A percentile compares a stretch with the other conserved stretches of the same genome.
These are phyloP conservation scores for Larimichthys crocea DNA, from an alignment of 2,113 vertebrate species.

Conservation along the genomic window DNA sequence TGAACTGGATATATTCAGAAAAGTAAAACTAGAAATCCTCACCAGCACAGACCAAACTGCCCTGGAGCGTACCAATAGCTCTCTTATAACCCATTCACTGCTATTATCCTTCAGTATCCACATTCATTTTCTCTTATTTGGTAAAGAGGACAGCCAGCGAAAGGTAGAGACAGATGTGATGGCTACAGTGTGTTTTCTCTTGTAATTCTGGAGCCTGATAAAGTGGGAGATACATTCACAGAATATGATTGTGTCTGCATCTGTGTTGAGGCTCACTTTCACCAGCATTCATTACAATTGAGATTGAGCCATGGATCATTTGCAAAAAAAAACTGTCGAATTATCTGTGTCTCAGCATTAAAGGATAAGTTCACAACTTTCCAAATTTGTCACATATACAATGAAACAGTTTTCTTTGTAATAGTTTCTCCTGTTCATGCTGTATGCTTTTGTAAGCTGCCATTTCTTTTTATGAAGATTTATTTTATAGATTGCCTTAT, in stretches of 20 bases:
- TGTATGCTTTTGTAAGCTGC: no score
- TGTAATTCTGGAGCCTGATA: background rate
- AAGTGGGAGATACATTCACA: background rate
- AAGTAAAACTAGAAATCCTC: background rate
- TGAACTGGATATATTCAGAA: background rate
- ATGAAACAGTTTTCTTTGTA: no score
- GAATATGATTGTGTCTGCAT: background rate
- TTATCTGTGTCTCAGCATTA: background rate
- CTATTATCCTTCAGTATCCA: background rate
- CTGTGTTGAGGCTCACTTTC: background rate
- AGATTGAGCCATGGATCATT: background rate
- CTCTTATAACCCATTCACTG: conserved; percentile 2
- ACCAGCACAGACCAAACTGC: background rate
- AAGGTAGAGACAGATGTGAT: background rate
- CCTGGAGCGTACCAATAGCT: conserved; percentile 20
- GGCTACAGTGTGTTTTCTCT: background rate
- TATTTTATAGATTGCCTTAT: no score
- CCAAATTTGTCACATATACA: background rate
- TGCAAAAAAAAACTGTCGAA: background rate
- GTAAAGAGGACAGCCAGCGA: background rate
- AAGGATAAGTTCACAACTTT: background rate
- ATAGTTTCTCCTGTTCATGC: no score
- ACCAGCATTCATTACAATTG: background rate
- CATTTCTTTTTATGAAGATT: no score
- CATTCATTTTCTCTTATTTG: conserved; percentile 8